Conservation (phyloP, 2,113 vertebrate genomes). For the Marmota flaviventris region DNA sequence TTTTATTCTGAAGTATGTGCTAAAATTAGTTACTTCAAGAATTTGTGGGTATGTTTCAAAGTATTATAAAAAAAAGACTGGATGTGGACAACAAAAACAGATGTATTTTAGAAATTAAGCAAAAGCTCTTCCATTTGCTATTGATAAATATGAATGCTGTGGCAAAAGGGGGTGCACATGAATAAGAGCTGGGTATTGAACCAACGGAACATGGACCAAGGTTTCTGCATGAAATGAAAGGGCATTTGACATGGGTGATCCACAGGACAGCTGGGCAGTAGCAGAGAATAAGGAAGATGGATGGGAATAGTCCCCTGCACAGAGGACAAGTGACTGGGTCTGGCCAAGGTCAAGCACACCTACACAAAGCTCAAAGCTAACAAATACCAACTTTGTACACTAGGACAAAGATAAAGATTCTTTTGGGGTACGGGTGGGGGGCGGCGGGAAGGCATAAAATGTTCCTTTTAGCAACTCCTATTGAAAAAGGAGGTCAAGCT, state of each 20-base stretch:
- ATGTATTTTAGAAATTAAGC: background rate
- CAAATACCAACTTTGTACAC: background rate
- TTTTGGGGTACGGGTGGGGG: too few relatives aligned
- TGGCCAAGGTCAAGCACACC: background rate
- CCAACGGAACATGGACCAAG: background rate
- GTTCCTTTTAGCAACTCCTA: conserved; percentile 52
- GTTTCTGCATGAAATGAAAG: background rate
- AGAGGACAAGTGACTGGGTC: background rate
- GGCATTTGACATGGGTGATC: background rate
- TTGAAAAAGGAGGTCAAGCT: conserved; percentile 60
- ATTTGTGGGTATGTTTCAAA: background rate
- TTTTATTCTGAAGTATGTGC: background rate
- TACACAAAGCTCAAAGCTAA: background rate
- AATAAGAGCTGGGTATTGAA: background rate
- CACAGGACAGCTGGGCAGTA: background rate
- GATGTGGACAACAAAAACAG: background rate
- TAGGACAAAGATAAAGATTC: conserved; percentile 31
- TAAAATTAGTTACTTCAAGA: background rate
- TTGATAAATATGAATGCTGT: background rate
- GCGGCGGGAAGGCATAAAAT: background rate
- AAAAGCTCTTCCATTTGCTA: background rate
- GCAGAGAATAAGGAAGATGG: background rate
- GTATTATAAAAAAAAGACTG: background rate
- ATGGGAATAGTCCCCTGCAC: rapidly evolving
- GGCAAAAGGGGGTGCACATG: background rate